Evolutionary conservation across 2,888 invertebrate genomes (phyloP).

Genomic region (Acleris holmiana): DNA sequence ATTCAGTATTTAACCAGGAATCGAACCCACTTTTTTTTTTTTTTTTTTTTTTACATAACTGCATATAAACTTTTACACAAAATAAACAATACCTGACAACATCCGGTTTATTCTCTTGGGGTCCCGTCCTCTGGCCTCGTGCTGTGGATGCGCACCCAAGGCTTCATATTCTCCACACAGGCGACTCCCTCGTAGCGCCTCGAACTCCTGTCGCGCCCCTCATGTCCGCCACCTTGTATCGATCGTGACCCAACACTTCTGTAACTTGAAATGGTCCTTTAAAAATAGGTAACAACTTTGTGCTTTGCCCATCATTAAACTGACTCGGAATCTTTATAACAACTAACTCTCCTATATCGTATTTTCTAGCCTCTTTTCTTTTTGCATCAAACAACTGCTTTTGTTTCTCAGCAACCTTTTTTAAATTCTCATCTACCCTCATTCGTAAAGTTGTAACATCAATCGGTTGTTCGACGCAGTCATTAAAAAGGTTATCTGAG

Average conservation of each 20-base stretch:
- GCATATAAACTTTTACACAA: no score
- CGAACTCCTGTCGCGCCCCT: no score
- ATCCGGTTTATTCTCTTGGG: no score
- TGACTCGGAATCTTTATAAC: constrained; percentile 43
- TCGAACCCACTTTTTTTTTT: no score
- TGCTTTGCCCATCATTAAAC: constrained; percentile 44
- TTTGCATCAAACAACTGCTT: constrained; percentile 41
- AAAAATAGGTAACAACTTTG: constrained; percentile 42
- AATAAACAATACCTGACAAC: no score
- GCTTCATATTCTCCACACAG: no score
- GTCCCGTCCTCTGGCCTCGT: no score
- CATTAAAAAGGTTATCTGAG: constrained; percentile 31
- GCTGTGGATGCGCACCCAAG: no score
- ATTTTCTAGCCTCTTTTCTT: constrained; percentile 38
- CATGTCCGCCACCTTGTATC: no score
- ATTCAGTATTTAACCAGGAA: no score
- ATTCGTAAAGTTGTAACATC: constrained; percentile 38
- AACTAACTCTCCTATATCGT: constrained; percentile 42
- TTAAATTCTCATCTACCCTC: constrained; percentile 40
- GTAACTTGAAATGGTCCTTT: constrained; percentile 45
- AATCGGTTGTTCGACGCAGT: constrained; percentile 14
- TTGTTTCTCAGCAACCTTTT: constrained; percentile 38
- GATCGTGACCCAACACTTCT: constrained; percentile 41
- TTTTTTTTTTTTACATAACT: no score
- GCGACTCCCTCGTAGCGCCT: no score